phyloP scores from a whole-genome alignment of 2,113 vertebrate genomes.

The Anguilla japonica region DNA sequence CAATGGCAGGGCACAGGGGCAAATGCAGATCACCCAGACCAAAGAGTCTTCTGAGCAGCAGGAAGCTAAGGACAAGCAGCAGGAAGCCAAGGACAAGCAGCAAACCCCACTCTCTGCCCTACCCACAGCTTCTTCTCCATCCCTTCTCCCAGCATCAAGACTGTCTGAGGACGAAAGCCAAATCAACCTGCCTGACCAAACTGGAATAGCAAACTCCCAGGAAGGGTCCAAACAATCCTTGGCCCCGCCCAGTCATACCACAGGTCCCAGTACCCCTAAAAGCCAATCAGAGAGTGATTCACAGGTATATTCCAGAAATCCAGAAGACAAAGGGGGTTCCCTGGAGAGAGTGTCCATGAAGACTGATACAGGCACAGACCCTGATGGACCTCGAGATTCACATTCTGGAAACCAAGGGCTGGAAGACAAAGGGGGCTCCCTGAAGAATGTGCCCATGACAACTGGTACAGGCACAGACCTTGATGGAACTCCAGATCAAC shows the following conservation, averaged over 20 bases:
- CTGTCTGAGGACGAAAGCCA: background rate
- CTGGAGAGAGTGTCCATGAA: too few relatives aligned
- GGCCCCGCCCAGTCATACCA: background rate
- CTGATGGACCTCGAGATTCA: too few relatives aligned
- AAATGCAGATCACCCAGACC: background rate
- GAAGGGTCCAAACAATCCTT: background rate
- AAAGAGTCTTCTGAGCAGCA: background rate
- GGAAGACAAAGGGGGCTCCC: background rate
- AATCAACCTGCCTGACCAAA: background rate
- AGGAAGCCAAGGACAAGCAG: too few relatives aligned
- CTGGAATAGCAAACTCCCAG: background rate
- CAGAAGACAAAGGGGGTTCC: too few relatives aligned
- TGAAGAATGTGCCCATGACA: background rate
- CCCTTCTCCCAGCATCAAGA: background rate
- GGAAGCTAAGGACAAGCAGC: too few relatives aligned
- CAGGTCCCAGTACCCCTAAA: background rate
- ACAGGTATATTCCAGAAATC: too few relatives aligned
- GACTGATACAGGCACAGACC: too few relatives aligned
- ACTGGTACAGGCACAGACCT: background rate
- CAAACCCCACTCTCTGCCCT: background rate
- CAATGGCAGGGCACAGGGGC: background rate
- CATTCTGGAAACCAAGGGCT: background rate
- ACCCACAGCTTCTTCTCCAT: background rate
- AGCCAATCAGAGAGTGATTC: background rate
- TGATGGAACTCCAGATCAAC: too few relatives aligned